Evolutionary conservation across 1,140 invertebrate genomes (phyloP).

Genomic region (Leucophenga varia): DNA sequence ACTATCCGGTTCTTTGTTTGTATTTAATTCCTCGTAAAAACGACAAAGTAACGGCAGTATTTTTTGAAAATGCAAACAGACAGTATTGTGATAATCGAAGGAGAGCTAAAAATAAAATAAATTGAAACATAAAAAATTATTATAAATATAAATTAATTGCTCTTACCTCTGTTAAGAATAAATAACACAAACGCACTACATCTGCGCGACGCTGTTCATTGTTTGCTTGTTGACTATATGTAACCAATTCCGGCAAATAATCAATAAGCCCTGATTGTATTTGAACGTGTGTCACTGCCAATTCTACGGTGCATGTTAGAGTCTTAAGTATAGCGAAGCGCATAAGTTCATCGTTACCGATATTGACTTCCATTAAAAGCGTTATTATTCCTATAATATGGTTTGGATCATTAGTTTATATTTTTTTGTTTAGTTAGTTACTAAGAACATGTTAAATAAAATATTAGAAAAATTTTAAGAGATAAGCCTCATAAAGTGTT

Average conservation of each 20-base stretch:
- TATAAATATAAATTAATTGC: not conserved
- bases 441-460: not conserved
- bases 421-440: not conserved
- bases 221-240: constrained; percentile 3
- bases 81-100: constrained; percentile 37
- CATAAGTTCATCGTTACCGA: constrained; percentile 20
- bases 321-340: constrained; percentile 24
- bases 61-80: constrained; percentile 39
- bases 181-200: constrained; percentile 27
- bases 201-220: constrained; percentile 19
- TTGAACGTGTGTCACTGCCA: constrained; percentile 32
- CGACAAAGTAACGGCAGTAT: constrained; percentile 36
- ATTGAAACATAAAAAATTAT: not conserved
- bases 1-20: constrained; percentile 25
- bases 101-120: constrained; percentile 20
- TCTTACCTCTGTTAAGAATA: constrained; percentile 27
- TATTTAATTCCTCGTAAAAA: constrained; percentile 28
- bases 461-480: not conserved
- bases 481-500: no score
- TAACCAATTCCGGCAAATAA: constrained; percentile 23
- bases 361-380: constrained; percentile 33
- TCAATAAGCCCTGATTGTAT: constrained; percentile 30
- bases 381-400: constrained; percentile 36
- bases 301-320: constrained; percentile 27
- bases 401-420: no score